Percentiles rank a stretch among this genome's conserved stretches.
phyloP scores from a whole-genome alignment of 2,113 vertebrate species.

The Brachyhypopomus gauderio region DNA sequence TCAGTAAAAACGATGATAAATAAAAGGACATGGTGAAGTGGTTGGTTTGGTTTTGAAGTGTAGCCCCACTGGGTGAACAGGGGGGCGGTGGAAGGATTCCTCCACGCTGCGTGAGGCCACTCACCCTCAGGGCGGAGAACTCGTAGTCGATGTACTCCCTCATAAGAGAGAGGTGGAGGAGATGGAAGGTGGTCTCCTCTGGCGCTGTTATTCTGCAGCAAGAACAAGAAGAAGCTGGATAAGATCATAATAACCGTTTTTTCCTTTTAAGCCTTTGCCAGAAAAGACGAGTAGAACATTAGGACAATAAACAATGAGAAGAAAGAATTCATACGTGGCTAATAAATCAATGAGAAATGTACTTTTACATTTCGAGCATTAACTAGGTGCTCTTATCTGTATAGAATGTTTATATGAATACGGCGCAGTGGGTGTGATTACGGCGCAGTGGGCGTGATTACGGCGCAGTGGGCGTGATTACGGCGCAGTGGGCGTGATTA shows the following conservation, averaged over 20 bases:
- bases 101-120: slow-evolving; percentile 47
- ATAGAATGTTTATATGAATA: too few species aligned
- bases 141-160: slow-evolving; percentile 99
- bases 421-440: too few species aligned
- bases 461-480: too few species aligned
- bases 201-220: slow-evolving; percentile 87
- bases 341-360: neutral
- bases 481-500: too few species aligned
- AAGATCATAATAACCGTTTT: neutral
- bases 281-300: too few species aligned
- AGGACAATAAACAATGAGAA: neutral
- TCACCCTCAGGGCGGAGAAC: slow-evolving; percentile 91
- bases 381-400: too few species aligned
- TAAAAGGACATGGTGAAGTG: too few species aligned
- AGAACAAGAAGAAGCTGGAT: neutral
- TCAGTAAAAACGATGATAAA: too few species aligned
- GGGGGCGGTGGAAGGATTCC: neutral
- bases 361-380: too few species aligned
- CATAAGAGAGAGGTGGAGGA: slow-evolving; percentile 96
- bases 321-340: neutral
- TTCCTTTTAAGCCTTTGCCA: too few species aligned
- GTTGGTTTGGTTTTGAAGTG: neutral
- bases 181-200: slow-evolving; percentile 97
- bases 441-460: too few species aligned
- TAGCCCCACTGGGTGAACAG: neutral